These are phyloP conservation scores for Anniella stebbinsi DNA, from an alignment of 2,797 vertebrate species.

Conservation along the genomic window DNA sequence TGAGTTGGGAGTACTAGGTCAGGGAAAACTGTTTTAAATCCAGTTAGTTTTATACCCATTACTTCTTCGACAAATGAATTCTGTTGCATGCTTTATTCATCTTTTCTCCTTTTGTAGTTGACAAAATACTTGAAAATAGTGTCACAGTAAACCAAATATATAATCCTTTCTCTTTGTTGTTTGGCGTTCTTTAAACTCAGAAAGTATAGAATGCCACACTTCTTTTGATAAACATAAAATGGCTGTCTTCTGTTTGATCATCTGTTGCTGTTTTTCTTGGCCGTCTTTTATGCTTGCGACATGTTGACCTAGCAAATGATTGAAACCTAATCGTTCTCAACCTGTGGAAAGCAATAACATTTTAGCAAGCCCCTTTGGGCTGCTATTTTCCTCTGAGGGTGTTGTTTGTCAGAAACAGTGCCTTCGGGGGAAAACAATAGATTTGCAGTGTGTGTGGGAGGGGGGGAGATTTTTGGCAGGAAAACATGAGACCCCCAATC, in stretches of 20 bases:
- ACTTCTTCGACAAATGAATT: background rate
- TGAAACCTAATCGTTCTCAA: background rate
- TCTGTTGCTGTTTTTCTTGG: background rate
- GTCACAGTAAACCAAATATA: background rate
- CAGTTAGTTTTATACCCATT: background rate
- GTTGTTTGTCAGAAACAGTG: no score
- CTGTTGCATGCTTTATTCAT: background rate
- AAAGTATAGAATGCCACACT: background rate
- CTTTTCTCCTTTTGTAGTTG: background rate
- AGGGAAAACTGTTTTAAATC: background rate
- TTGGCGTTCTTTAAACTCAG: background rate
- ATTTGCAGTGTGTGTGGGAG: no score
- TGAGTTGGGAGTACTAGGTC: no score
- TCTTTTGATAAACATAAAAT: background rate
- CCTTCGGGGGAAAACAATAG: no score
- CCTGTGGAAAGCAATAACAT: background rate
- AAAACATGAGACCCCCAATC: no score
- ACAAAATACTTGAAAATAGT: background rate
- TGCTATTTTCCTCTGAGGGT: no score
- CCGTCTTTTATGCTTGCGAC: background rate
- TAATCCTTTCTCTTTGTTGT: background rate
- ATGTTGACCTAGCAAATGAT: background rate
- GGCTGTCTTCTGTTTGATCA: background rate
- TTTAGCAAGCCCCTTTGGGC: background rate
- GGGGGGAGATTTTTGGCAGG: no score